Evolutionary conservation across 2,888 invertebrate species (phyloP).

Genomic region (Lepidochrysops patricia): DNA sequence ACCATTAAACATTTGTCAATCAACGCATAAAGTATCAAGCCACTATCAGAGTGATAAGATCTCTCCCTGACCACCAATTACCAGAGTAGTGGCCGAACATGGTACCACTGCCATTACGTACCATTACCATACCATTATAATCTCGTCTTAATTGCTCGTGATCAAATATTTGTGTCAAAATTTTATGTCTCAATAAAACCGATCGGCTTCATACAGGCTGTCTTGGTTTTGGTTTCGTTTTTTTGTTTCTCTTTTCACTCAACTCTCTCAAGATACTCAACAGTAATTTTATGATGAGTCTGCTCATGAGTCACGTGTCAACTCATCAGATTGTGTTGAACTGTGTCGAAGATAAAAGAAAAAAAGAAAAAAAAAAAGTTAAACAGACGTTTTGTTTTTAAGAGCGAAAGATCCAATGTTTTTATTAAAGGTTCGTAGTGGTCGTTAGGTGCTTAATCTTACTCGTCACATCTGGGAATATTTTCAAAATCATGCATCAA

Average conservation of each 20-base stretch:
- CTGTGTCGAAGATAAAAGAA: too few relatives aligned
- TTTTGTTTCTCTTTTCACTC: too few relatives aligned
- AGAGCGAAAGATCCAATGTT: too few relatives aligned
- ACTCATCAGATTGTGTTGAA: too few relatives aligned
- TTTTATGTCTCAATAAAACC: conserved; percentile 52
- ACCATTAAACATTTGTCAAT: neutral
- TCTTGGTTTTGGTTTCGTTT: conserved; percentile 12
- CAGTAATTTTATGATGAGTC: too few relatives aligned
- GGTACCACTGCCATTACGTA: neutral
- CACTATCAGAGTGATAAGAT: neutral
- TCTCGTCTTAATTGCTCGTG: neutral
- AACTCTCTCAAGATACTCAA: too few relatives aligned
- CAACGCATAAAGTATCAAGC: neutral
- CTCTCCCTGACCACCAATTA: neutral
- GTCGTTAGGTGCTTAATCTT: too few relatives aligned
- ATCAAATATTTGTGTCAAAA: conserved; percentile 32
- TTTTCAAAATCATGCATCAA: too few relatives aligned
- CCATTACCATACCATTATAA: neutral
- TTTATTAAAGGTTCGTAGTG: too few relatives aligned
- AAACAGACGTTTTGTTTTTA: too few relatives aligned
- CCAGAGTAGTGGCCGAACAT: neutral
- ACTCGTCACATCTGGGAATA: too few relatives aligned
- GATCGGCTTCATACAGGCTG: conserved; percentile 27
- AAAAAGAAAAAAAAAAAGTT: too few relatives aligned
- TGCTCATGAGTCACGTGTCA: neutral